These are phyloP conservation scores for Rotaria sp. DNA, from an alignment of 2,888 invertebrate species.

Conservation along the genomic window DNA sequence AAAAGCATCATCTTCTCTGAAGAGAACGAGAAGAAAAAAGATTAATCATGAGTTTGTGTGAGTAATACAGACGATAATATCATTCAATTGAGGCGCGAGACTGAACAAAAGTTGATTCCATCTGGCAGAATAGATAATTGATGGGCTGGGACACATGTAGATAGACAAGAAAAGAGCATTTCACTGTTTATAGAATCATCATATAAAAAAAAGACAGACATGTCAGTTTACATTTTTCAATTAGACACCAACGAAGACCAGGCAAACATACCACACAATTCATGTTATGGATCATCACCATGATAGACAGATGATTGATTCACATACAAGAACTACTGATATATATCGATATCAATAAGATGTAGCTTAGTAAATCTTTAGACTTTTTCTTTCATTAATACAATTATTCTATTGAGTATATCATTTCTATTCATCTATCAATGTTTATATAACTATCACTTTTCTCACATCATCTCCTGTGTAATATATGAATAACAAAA, in stretches of 20 bases:
- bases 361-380: too few species aligned
- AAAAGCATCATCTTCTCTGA: not conserved
- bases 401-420: slow-evolving; percentile 1
- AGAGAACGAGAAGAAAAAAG: not conserved
- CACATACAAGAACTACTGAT: not conserved
- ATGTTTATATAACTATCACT: slow-evolving; percentile 9
- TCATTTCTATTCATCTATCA: not conserved
- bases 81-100: not conserved
- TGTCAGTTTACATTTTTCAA: slow-evolving; percentile 18
- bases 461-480: not conserved
- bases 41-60: not conserved
- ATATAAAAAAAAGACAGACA: not conserved
- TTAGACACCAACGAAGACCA: not conserved
- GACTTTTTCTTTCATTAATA: not conserved
- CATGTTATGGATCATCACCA: not conserved
- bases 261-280: not conserved
- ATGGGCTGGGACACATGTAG: not conserved
- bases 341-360: not conserved
- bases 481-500: not conserved
- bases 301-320: not conserved
- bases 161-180: not conserved
- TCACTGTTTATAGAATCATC: slow-evolving; percentile 2
- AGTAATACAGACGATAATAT: not conserved
- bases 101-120: slow-evolving; percentile 21
- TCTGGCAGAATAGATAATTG: slow-evolving; percentile 13